Base-by-base conservation (phyloP, 1,140 invertebrate species). In the Micrasema minimum region DNA sequence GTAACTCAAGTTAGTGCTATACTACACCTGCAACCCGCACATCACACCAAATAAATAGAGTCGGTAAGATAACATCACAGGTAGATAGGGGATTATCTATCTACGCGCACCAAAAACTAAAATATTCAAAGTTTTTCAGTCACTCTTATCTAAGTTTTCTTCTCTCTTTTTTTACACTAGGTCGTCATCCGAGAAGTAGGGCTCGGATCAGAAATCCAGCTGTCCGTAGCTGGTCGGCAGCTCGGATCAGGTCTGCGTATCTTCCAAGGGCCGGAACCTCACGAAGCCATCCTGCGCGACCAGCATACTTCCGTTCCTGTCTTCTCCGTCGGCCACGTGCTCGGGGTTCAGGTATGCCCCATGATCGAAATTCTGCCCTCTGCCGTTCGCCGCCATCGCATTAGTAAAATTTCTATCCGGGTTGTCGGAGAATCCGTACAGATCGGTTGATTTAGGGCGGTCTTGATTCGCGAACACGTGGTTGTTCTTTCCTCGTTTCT, bases 211-310 rank as follows among this genome's bases (percentile, higher is more conserved):
- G 74, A 75, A 75, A 75, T 75, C 74, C 74, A 75, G 74, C 74
- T 75, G 70, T 26, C 74, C 70, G 66, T 70, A 75, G 74, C 74
- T 75, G 70, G 74, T 61, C 14, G 75, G 79, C 12, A 81, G 80
- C 62, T 80, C 80, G 68, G 82, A 84, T 85, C 83, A 84, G 72
- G 83, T 84, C 76, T 84, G 83, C 74, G 80, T 78, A 72, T 87
- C 89, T 38, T 90, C 90, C 57, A 91, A 77, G 10, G 88, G 89
- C 31, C 92, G 86, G 82, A 94, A 95, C 59, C 93, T 85, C 1
- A 94, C 89, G 78, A 95, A 94, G 1, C 93, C 93, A 75, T 93
- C 91, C 76, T 95, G 93, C 71, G 92, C 92, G 4, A 94, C 92
- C 46, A 95, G 82, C 92, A 94, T 94, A 65, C 86, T 90, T 2